A percentile compares a stretch with the other conserved stretches of the same genome.
Conservation (phyloP, 2,797 vertebrate species). For the Cottoperca gobio region DNA sequence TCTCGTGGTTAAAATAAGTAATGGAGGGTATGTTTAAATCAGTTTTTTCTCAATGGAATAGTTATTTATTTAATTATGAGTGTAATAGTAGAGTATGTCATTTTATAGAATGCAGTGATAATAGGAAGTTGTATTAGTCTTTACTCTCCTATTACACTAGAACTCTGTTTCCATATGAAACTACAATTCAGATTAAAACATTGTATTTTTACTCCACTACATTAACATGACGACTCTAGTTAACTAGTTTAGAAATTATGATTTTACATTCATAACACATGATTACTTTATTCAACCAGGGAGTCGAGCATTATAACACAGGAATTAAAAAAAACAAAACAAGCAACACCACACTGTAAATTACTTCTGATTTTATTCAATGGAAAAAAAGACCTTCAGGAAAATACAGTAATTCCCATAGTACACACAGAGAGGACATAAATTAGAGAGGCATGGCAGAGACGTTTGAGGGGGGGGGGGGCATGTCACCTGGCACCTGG, state of each 20-base stretch:
- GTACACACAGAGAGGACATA: conserved; percentile 90
- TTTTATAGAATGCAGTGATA: too few species aligned
- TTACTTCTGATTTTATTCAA: conserved; percentile 93
- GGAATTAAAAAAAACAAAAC: conserved; percentile 1
- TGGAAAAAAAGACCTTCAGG: conserved; percentile 81
- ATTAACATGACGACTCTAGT: not conserved
- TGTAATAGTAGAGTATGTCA: too few species aligned
- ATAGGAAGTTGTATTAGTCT: accelerated
- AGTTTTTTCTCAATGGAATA: not conserved
- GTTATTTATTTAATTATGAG: not conserved
- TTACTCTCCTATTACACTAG: not conserved
- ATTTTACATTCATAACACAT: not conserved
- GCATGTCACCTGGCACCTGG: conserved; percentile 82
- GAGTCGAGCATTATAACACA: not conserved
- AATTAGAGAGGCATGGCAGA: conserved; percentile 90
- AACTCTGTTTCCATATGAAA: not conserved
- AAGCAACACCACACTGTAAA: conserved; percentile 71
- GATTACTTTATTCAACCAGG: not conserved
- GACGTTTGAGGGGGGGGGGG: conserved; percentile 51
- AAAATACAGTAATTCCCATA: conserved; percentile 91
- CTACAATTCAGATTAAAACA: not conserved
- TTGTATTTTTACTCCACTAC: not conserved
- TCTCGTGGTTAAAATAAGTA: conserved; percentile 15
- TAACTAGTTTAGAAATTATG: too few species aligned
- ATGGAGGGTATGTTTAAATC: not conserved